These are phyloP conservation scores for Xestia ashworthii DNA, from an alignment of 2,888 invertebrate species.

Conservation along the genomic window DNA sequence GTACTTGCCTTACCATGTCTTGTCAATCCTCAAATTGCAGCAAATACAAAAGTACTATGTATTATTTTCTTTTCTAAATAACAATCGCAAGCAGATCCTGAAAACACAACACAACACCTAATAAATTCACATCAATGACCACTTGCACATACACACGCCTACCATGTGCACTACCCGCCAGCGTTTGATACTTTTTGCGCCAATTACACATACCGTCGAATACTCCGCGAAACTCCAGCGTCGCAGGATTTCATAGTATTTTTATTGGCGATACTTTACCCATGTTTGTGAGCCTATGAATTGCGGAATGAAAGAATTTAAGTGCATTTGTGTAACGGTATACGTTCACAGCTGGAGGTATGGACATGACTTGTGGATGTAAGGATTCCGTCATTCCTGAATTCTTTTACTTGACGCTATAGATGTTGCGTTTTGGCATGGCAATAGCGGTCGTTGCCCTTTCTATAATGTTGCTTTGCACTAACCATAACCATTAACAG, in stretches of 20 bases:
- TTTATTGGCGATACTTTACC: slow-evolving; percentile 70
- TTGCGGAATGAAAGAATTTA: slow-evolving; percentile 49
- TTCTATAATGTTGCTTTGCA: neutral
- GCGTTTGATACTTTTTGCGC: slow-evolving; percentile 72
- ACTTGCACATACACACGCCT: slow-evolving; percentile 23
- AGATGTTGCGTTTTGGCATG: neutral
- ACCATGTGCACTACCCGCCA: slow-evolving; percentile 45
- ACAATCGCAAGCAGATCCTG: neutral
- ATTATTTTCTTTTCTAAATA: neutral
- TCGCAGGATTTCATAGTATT: slow-evolving; percentile 72
- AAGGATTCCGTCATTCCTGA: slow-evolving; percentile 8
- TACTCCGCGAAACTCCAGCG: slow-evolving; percentile 46
- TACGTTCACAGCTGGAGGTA: neutral
- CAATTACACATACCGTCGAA: slow-evolving; percentile 76
- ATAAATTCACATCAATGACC: slow-evolving; percentile 45
- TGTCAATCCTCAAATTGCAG: neutral
- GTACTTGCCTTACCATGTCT: neutral
- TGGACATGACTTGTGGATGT: slow-evolving; percentile 4
- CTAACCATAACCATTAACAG: no score
- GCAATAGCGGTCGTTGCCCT: neutral
- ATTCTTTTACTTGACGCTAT: neutral
- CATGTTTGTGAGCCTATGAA: slow-evolving; percentile 57
- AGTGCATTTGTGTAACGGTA: slow-evolving; percentile 41
- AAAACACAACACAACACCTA: slow-evolving; percentile 4
- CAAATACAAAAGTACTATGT: neutral